Conservation (phyloP, 2,888 invertebrate genomes). For the Petrolisthes manimaculis region DNA sequence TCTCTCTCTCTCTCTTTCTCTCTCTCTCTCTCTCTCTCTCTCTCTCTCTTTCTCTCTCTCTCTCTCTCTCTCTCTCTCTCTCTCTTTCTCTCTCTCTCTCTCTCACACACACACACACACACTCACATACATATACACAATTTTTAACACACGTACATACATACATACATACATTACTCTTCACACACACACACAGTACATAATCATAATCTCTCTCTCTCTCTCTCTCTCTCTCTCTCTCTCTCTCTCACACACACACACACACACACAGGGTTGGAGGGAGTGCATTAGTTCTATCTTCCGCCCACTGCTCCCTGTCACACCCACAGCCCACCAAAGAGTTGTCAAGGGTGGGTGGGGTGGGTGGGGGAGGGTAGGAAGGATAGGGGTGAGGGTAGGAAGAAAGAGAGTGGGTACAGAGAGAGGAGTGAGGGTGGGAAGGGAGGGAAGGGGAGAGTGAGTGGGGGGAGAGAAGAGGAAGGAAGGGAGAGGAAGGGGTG, state of each 20-base stretch:
- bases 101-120: neutral
- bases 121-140: too few relatives aligned
- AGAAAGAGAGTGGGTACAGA: neutral
- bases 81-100: neutral
- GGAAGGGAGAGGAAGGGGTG: neutral
- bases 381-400: neutral
- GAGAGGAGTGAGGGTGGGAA: neutral
- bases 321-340: slow-evolving; percentile 7
- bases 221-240: neutral
- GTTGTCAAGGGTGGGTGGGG: neutral
- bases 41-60: slow-evolving; percentile 14
- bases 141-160: neutral
- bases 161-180: neutral
- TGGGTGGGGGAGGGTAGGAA: neutral
- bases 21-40: neutral
- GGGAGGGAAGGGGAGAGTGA: neutral
- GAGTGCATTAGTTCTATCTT: slow-evolving; percentile 6
- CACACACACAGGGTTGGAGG: neutral
- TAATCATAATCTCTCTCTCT: too few relatives aligned
- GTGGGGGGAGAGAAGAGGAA: neutral
- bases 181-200: neutral
- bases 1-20: neutral
- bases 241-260: neutral
- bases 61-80: neutral
- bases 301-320: slow-evolving; percentile 11